Evolutionary conservation across 2,113 vertebrate genomes (phyloP).

Genomic region (Tringa solitaria): DNA sequence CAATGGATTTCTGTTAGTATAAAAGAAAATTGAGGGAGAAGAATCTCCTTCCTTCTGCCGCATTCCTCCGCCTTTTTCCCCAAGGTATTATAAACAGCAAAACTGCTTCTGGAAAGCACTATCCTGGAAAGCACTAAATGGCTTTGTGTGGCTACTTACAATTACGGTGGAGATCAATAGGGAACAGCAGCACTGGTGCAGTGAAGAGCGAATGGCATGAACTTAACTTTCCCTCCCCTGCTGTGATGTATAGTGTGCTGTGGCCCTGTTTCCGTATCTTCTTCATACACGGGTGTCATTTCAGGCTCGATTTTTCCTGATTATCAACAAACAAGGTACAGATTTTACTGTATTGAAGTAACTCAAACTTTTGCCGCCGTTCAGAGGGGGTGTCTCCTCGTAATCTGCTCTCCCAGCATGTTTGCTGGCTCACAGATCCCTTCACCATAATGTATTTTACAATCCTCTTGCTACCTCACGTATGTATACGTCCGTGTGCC

Average conservation of each 20-base stretch:
- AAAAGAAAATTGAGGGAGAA: not conserved
- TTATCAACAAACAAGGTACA: not conserved
- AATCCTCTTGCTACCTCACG: not conserved
- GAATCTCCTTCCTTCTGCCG: not conserved
- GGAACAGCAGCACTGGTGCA: not conserved
- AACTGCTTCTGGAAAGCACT: not conserved
- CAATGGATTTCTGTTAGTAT: not conserved
- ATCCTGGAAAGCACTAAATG: not conserved
- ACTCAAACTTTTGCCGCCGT: rapidly evolving
- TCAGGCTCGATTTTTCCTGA: not conserved
- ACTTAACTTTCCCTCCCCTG: not conserved
- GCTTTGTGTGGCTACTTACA: not conserved
- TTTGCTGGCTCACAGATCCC: not conserved
- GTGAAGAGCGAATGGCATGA: not conserved
- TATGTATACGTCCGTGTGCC: not conserved
- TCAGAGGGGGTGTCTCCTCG: not conserved
- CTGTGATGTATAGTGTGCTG: not conserved
- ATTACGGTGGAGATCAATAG: not conserved
- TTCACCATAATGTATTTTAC: not conserved
- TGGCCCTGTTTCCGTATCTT: not conserved
- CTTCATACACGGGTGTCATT: not conserved
- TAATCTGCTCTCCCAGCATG: not conserved
- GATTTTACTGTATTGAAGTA: not conserved
- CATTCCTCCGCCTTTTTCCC: not conserved
- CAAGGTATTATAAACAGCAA: not conserved